Evolutionary conservation across 2,888 invertebrate species (phyloP), one percentile per base, ranked within the genome.

Genomic region (Noctuana brunneofusca): DNA sequence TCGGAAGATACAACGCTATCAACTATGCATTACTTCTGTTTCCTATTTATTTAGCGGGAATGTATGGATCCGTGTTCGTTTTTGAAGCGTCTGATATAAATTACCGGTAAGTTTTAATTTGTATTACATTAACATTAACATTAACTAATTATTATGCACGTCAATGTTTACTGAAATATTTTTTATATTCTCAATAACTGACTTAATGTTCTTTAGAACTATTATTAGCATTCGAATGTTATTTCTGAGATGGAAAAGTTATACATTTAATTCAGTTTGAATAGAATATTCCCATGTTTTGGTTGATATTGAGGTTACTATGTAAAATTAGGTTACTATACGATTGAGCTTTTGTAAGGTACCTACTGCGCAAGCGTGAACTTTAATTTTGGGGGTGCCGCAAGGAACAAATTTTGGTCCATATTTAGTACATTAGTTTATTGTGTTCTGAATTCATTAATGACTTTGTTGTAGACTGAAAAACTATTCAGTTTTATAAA

Each of bases 1-100:
- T 69, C 27, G 66, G 69, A 16, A 64, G 59, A 55, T 69, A 64
- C 30, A 67, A 58, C 9, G 9, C 64, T 1, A 16, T 63, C 18
- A 64, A 68, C 24, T 68, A 64, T 59, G 64, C 59, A 0, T 41
- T 67, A 5, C 43, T 67, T 5, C 27, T 67, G 41, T 27, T 65
- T 11, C 65, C 67, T 5, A 53, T 52, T 53, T 65, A 52, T 43
- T 63, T 67, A 24, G 54, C 64, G 32, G 67, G 67, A 22, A 53
- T 67, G 41, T 64, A 57, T 30, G 65, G 62, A 22, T 63, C 64
- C 2, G 64, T 55, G 3, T 67, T 63, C 24, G 59, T 63, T 53
- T 67, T 67, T 38, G 67, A 65, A 59, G 67, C 67, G 18, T 56
- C 63, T 49, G 67, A 67, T 54, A 63, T 67, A 9, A 35, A 48